phyloP scores from a whole-genome alignment of 2,113 vertebrate species.

The Aspidoscelis tigris region DNA sequence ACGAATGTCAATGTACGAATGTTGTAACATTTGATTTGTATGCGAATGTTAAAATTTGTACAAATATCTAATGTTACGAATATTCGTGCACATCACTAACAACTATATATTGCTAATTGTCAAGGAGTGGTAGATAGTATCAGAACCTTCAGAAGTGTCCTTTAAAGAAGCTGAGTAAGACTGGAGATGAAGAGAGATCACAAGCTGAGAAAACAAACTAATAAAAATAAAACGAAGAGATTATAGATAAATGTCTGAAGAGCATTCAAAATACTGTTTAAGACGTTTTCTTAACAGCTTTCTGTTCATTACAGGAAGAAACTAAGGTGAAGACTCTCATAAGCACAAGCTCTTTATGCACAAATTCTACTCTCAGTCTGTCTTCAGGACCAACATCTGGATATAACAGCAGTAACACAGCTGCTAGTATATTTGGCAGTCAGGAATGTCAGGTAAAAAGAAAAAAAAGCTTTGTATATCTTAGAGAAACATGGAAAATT shows the following conservation, averaged over 20 bases:
- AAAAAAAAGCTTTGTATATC: constrained; percentile 38
- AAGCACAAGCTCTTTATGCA: constrained; percentile 87
- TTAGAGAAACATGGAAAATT: neutral
- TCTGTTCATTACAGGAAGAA: constrained; percentile 81
- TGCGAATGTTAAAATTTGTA: too few species aligned
- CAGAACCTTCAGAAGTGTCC: too few species aligned
- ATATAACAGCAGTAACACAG: constrained; percentile 90
- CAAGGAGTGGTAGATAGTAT: too few species aligned
- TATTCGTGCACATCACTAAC: too few species aligned
- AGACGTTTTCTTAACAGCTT: neutral
- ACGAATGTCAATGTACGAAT: too few species aligned
- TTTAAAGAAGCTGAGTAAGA: too few species aligned
- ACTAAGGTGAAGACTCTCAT: constrained; percentile 81
- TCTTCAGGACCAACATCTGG: constrained; percentile 94
- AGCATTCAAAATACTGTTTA: neutral
- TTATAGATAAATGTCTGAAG: neutral
- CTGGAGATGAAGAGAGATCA: neutral
- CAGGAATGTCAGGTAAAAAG: constrained; percentile 76
- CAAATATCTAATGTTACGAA: too few species aligned
- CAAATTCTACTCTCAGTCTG: constrained; percentile 88
- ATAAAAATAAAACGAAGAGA: neutral
- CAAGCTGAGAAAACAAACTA: neutral
- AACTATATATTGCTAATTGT: too few species aligned
- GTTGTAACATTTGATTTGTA: too few species aligned
- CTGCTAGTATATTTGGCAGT: constrained; percentile 68